Conservation (phyloP, 2,113 vertebrate species). For the Lanius collurio region DNA sequence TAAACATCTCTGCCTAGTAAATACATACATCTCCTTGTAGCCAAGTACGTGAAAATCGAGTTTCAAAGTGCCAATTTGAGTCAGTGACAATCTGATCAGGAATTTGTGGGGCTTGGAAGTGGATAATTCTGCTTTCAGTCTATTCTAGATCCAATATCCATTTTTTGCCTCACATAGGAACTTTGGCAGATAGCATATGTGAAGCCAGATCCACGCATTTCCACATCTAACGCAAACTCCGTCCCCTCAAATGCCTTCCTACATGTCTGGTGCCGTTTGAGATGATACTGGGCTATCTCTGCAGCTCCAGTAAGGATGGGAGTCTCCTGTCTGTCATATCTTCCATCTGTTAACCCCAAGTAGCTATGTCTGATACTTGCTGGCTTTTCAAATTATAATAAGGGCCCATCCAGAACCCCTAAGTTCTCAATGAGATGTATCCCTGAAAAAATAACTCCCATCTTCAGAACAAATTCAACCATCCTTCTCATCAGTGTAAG, state of each 20-base stretch:
- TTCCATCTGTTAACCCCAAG: not conserved
- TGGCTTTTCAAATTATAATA: not conserved
- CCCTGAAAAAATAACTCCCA: not conserved
- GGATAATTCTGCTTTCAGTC: not conserved
- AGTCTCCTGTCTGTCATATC: not conserved
- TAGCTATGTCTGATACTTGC: not conserved
- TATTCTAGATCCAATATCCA: not conserved
- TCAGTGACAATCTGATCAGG: rapidly evolving
- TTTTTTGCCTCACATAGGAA: not conserved
- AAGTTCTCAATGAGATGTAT: not conserved
- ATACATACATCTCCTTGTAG: not conserved
- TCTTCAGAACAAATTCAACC: not conserved
- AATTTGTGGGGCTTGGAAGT: not conserved
- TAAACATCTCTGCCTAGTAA: not conserved
- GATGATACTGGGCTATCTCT: not conserved
- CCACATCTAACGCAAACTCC: not conserved
- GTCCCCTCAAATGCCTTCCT: not conserved
- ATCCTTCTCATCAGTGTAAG: not conserved
- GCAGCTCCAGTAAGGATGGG: not conserved
- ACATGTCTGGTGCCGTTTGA: not conserved
- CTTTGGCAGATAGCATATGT: not conserved
- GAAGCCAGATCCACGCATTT: not conserved
- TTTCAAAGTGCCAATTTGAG: not conserved
- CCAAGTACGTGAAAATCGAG: not conserved
- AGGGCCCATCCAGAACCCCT: not conserved